Conservation (phyloP, 92 coral and sea anemone species). For the Siderastrea siderea region DNA sequence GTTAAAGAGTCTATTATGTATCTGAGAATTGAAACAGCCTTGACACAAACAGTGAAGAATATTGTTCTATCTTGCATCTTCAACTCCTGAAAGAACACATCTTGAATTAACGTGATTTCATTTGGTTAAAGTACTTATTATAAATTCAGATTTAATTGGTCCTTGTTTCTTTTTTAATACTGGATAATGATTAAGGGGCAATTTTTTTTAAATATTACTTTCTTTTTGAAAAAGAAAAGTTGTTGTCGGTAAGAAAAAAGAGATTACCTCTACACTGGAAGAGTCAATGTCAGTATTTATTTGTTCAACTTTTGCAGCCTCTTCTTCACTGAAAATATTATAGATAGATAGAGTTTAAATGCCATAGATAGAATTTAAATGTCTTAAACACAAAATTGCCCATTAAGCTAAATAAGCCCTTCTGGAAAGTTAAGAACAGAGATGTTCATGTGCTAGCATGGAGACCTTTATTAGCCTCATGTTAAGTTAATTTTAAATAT, state of each 20-base stretch:
- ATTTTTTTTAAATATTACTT: not conserved
- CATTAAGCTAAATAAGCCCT: no score
- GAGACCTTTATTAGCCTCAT: no score
- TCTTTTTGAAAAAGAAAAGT: not conserved
- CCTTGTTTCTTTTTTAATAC: no score
- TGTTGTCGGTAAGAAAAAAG: not conserved
- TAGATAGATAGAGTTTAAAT: no score
- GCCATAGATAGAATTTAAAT: no score
- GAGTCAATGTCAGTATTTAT: slow-evolving; percentile 19
- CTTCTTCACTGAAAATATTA: slow-evolving; percentile 71
- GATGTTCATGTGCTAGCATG: no score
- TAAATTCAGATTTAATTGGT: no score
- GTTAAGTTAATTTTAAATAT: no score
- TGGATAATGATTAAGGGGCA: no score
- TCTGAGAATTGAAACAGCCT: slow-evolving; percentile 90
- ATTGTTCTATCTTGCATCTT: slow-evolving; percentile 83
- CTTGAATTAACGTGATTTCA: not conserved
- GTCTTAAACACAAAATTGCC: no score
- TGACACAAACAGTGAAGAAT: slow-evolving; percentile 86
- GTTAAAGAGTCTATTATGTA: slow-evolving; percentile 89
- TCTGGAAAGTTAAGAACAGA: no score
- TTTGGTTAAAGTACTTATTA: not conserved
- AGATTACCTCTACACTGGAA: slow-evolving; percentile 64
- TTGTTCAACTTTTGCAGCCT: slow-evolving; percentile 17
- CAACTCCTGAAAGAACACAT: slow-evolving; percentile 74